These are phyloP conservation scores for Mirza zaza DNA, from an alignment of 2,113 vertebrate genomes.

Conservation along the genomic window DNA sequence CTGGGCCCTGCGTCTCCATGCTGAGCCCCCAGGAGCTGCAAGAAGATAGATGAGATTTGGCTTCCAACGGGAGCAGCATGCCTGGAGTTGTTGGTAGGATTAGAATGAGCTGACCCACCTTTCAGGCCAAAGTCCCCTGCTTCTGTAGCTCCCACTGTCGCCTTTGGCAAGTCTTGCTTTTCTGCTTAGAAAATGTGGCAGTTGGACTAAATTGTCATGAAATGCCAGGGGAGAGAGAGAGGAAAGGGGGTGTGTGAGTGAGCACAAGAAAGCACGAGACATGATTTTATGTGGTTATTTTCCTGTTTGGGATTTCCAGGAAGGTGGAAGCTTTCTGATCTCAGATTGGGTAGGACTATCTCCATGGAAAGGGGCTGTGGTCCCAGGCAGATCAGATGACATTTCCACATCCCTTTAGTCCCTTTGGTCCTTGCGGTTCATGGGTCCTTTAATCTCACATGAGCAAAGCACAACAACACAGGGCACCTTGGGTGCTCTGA, in stretches of 20 bases:
- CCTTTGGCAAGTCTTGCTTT: background rate
- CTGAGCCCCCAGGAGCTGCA: background rate
- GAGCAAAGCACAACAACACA: background rate
- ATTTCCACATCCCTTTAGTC: no score
- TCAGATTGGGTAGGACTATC: background rate
- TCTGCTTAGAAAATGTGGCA: background rate
- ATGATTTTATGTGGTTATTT: background rate
- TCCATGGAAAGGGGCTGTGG: background rate
- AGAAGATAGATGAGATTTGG: background rate
- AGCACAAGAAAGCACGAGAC: background rate
- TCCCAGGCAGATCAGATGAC: background rate
- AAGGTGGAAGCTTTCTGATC: background rate
- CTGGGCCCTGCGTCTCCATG: accelerated
- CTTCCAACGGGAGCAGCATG: background rate
- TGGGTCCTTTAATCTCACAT: accelerated
- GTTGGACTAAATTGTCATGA: background rate
- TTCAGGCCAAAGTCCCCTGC: background rate
- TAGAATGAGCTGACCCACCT: background rate
- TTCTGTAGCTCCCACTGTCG: background rate
- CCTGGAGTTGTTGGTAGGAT: background rate
- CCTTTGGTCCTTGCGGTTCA: background rate
- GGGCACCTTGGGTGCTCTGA: background rate
- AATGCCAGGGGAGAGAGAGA: background rate
- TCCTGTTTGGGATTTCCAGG: background rate
- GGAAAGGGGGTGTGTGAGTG: no score